A percentile compares a stretch with the other conserved stretches of the same genome.
Evolutionary conservation across 2,113 vertebrate genomes (phyloP).

Genomic region (Heterocephalus glaber): DNA sequence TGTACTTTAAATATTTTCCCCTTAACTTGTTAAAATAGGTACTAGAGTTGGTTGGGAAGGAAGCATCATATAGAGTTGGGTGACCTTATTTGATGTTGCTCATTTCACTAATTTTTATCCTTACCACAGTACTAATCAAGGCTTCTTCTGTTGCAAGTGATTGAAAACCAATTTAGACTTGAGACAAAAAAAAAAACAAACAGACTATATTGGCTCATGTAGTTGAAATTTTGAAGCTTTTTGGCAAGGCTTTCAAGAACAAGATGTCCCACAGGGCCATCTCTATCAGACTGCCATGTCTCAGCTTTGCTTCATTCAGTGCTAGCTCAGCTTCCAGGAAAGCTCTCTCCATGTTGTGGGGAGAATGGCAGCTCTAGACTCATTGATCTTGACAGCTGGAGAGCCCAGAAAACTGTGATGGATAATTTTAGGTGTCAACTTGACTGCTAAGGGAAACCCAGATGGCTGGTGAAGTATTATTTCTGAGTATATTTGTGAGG

Average conservation of each 20-base stretch:
- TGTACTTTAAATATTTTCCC: constrained; percentile 49
- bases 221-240: not conserved
- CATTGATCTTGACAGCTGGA: not conserved
- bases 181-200: not conserved
- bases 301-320: not conserved
- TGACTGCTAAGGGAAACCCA: not conserved
- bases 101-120: constrained; percentile 28
- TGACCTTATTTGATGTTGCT: not conserved
- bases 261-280: not conserved
- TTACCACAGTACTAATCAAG: not conserved
- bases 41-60: not conserved
- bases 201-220: not conserved
- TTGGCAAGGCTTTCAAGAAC: not conserved
- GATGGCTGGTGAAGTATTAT: not conserved
- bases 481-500: not conserved
- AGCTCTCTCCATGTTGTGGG: not conserved
- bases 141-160: not conserved
- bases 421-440: not conserved
- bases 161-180: not conserved
- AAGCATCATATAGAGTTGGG: not conserved
- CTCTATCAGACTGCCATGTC: not conserved
- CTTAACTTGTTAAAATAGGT: not conserved
- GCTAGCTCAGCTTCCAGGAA: not conserved
- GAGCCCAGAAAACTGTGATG: not conserved
- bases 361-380: not conserved